These are phyloP conservation scores for Diadema setosum DNA, from an alignment of 35 echinoderm and acorn worm species.

Conservation along the genomic window DNA sequence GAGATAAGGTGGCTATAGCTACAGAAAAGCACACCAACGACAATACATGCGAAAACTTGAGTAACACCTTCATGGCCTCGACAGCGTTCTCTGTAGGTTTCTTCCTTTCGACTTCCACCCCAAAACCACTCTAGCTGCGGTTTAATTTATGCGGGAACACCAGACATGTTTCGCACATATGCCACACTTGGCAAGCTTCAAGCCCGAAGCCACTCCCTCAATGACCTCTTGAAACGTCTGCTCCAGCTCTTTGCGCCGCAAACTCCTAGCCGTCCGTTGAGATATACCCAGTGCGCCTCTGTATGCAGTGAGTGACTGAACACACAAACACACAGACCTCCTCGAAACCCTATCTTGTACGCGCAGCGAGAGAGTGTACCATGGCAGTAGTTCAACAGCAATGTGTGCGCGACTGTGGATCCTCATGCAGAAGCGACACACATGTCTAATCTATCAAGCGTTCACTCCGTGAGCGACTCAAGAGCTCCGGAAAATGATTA, in stretches of 20 bases:
- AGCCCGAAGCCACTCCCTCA: neutral
- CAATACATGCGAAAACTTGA: too few species aligned
- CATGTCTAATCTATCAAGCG: slow-evolving; percentile 32
- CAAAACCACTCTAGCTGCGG: neutral
- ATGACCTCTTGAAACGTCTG: slow-evolving; percentile 20
- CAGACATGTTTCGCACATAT: neutral
- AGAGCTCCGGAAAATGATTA: slow-evolving; percentile 28
- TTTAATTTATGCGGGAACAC: slow-evolving; percentile 13
- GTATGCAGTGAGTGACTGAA: neutral
- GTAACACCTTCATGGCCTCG: too few species aligned
- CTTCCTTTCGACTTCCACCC: neutral
- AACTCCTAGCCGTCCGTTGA: too few species aligned
- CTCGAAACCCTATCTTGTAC: too few species aligned
- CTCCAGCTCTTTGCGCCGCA: neutral
- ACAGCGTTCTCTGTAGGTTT: too few species aligned
- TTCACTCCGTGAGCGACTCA: slow-evolving; percentile 16
- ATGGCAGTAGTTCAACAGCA: too few species aligned
- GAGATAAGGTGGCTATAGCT: too few species aligned
- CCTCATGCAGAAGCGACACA: neutral
- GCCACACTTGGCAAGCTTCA: slow-evolving; percentile 14
- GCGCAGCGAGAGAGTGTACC: too few species aligned
- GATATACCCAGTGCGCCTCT: neutral
- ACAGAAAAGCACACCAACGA: too few species aligned
- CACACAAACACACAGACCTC: neutral
- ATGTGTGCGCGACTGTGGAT: neutral